A percentile compares a stretch with the other conserved stretches of the same genome.
phyloP scores from a whole-genome alignment of 2,113 vertebrate species.

The Sinocyclocheilus anophthalmus region DNA sequence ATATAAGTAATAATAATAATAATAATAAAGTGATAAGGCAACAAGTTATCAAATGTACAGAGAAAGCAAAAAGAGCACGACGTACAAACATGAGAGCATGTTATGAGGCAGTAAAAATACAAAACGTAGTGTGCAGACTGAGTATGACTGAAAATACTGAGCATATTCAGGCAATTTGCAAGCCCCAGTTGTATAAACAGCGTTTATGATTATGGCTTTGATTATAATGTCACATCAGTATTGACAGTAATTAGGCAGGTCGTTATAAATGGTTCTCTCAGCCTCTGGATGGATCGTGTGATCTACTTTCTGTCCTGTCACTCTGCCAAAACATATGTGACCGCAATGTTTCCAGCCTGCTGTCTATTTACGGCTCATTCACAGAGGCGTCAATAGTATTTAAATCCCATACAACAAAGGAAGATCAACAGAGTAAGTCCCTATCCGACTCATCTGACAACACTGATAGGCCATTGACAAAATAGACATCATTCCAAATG shows the following conservation, averaged over 20 bases:
- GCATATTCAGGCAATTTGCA: background rate
- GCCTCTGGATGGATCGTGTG: background rate
- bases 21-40: no score
- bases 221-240: conserved; percentile 10
- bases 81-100: no score
- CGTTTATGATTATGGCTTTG: background rate
- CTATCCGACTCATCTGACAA: background rate
- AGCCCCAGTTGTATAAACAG: background rate
- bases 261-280: background rate
- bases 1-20: no score
- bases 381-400: background rate
- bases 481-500: background rate
- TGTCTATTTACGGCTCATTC: background rate
- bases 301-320: background rate
- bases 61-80: no score
- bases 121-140: background rate
- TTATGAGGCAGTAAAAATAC: no score
- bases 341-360: background rate
- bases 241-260: conserved; percentile 9
- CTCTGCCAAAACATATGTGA: background rate
- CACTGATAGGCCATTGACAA: background rate
- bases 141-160: background rate
- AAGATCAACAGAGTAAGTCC: background rate
- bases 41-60: no score
- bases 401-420: background rate